Evolutionary conservation across 1,140 invertebrate species (phyloP).

Genomic region (Temnothorax longispinosus): DNA sequence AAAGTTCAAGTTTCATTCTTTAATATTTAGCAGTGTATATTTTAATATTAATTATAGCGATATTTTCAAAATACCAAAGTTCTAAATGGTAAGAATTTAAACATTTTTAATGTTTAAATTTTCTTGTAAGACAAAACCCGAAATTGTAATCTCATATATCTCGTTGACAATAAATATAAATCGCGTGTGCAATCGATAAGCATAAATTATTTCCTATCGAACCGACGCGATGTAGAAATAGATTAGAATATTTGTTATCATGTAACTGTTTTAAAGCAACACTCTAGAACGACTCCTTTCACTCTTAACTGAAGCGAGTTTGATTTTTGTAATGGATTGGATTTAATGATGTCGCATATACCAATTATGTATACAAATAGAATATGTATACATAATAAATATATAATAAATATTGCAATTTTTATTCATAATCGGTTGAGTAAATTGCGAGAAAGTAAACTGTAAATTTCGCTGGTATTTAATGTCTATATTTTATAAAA

Average conservation of each 20-base stretch:
- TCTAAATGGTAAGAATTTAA: too few relatives aligned
- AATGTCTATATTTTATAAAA: background rate
- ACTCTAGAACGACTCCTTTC: constrained; percentile 12
- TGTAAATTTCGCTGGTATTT: background rate
- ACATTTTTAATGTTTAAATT: background rate
- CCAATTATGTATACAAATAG: background rate
- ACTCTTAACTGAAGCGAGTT: constrained; percentile 15
- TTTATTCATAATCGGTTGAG: background rate
- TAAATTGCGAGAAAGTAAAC: background rate
- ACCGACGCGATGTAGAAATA: background rate
- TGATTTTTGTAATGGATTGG: constrained; percentile 3
- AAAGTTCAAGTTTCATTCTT: too few relatives aligned
- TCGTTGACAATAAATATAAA: background rate
- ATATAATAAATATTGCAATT: constrained; percentile 1
- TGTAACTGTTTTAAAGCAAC: background rate
- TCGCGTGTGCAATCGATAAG: too few relatives aligned
- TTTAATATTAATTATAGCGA: too few relatives aligned
- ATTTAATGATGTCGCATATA: constrained; percentile 31
- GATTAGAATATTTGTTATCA: background rate
- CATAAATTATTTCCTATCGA: constrained; percentile 1
- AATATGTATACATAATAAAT: constrained; percentile 21
- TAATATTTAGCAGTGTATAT: too few relatives aligned
- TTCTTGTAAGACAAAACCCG: background rate
- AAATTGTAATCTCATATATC: background rate
- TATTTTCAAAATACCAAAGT: too few relatives aligned